Conservation (phyloP, 2,113 vertebrate species). For the Siniperca knerii region DNA sequence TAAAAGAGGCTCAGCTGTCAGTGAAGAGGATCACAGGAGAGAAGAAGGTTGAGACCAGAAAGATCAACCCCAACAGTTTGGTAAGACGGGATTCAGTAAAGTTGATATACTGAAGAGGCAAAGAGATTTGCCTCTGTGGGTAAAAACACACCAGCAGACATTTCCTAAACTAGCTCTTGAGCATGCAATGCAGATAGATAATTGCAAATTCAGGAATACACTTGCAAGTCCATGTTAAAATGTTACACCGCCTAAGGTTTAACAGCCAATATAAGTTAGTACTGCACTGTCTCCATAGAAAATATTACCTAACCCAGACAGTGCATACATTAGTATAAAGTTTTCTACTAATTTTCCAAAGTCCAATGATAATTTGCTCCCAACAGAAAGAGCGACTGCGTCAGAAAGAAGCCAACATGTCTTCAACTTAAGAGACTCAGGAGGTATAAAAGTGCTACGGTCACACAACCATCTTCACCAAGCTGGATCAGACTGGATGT, state of each 20-base stretch:
- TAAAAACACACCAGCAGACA: background rate
- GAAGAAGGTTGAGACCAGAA: slow-evolving; percentile 97
- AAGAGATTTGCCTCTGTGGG: background rate
- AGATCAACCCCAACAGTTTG: slow-evolving; percentile 92
- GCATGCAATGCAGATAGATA: background rate
- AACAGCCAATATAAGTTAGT: no score
- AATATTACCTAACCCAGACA: background rate
- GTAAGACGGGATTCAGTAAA: slow-evolving; percentile 78
- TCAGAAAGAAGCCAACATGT: slow-evolving; percentile 90
- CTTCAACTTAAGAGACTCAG: slow-evolving; percentile 69
- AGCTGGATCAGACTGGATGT: slow-evolving; percentile 12
- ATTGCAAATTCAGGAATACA: background rate
- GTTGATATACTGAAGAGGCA: background rate
- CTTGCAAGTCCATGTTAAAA: no score
- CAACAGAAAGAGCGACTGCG: slow-evolving; percentile 94
- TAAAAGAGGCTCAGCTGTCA: slow-evolving; percentile 92
- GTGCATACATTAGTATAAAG: no score
- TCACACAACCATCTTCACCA: background rate
- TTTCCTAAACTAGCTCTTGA: background rate
- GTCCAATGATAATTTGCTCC: slow-evolving; percentile 25
- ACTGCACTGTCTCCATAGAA: background rate
- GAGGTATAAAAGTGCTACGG: background rate
- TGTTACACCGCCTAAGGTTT: no score
- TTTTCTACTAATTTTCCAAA: background rate
- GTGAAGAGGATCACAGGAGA: slow-evolving; percentile 93